Percentiles rank a stretch among this genome's conserved stretches.
Evolutionary conservation across 1,140 invertebrate species (phyloP).

Genomic region (Alviniconcha marisindica): DNA sequence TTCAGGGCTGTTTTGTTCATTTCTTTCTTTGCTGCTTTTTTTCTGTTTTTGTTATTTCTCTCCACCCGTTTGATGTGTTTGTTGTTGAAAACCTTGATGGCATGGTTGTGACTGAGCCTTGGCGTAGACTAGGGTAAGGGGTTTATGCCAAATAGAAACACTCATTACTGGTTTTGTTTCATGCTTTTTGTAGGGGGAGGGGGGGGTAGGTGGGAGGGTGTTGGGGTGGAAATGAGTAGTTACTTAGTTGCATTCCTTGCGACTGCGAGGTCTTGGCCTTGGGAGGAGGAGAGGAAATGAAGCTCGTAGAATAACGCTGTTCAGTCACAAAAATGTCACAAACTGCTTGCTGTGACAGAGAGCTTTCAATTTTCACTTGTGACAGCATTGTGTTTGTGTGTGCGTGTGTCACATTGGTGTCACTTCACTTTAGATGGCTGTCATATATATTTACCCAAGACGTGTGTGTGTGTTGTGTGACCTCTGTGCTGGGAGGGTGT

Average conservation of each 20-base stretch:
- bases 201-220: too few species aligned
- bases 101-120: constrained; percentile 11
- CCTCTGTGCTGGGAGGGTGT: background rate
- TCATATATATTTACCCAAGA: background rate
- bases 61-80: background rate
- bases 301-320: too few species aligned
- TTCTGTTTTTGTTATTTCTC: constrained; percentile 29
- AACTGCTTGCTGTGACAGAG: too few species aligned
- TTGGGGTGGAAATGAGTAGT: too few species aligned
- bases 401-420: background rate
- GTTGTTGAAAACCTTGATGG: background rate
- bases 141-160: too few species aligned
- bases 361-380: background rate
- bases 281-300: too few species aligned
- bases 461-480: background rate
- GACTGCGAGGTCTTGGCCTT: too few species aligned
- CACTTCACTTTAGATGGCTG: background rate
- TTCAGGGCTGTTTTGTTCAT: background rate
- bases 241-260: too few species aligned
- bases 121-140: too few species aligned
- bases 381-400: background rate
- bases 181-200: too few species aligned
- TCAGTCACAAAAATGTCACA: too few species aligned
- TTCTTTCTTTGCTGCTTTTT: constrained; percentile 6
- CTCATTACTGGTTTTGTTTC: too few species aligned